Evolutionary conservation across 2,797 vertebrate species (phyloP).

Genomic region (Labroides dimidiatus): DNA sequence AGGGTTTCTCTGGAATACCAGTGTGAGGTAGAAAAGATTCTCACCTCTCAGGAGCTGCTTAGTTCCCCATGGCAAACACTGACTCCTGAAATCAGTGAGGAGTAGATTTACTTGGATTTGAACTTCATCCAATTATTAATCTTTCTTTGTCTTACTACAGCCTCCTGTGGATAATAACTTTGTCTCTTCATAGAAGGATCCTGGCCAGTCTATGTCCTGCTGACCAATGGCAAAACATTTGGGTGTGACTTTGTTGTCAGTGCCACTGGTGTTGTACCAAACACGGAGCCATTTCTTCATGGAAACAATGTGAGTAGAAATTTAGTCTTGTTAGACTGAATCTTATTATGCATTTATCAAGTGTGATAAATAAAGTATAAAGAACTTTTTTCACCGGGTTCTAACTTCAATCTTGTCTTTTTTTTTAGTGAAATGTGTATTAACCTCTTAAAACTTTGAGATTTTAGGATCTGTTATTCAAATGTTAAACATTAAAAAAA

Average conservation of each 20-base stretch:
- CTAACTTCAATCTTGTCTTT: too few species aligned
- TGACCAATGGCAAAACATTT: slow-evolving; percentile 91
- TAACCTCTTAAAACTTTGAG: too few species aligned
- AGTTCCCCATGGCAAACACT: slow-evolving; percentile 68
- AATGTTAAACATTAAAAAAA: too few species aligned
- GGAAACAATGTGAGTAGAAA: slow-evolving; percentile 88
- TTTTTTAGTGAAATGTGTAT: too few species aligned
- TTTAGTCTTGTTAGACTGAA: too few species aligned
- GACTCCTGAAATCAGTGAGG: slow-evolving; percentile 70
- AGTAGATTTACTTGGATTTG: neutral
- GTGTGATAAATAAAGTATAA: too few species aligned
- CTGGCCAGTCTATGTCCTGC: slow-evolving; percentile 92
- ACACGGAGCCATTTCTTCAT: slow-evolving; percentile 88
- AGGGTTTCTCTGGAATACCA: slow-evolving; percentile 89
- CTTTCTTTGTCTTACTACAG: neutral
- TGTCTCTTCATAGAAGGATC: slow-evolving; percentile 68
- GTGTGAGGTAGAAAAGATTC: slow-evolving; percentile 90
- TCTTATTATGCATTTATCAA: too few species aligned
- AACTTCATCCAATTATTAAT: neutral
- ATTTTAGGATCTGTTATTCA: too few species aligned
- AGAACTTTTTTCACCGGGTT: too few species aligned
- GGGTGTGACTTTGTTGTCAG: slow-evolving; percentile 95
- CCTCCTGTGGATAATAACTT: neutral
- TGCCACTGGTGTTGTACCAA: slow-evolving; percentile 93
- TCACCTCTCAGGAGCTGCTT: slow-evolving; percentile 84